Evolutionary conservation across 2,113 vertebrate species (phyloP).

Genomic region (Hydropotes inermis): DNA sequence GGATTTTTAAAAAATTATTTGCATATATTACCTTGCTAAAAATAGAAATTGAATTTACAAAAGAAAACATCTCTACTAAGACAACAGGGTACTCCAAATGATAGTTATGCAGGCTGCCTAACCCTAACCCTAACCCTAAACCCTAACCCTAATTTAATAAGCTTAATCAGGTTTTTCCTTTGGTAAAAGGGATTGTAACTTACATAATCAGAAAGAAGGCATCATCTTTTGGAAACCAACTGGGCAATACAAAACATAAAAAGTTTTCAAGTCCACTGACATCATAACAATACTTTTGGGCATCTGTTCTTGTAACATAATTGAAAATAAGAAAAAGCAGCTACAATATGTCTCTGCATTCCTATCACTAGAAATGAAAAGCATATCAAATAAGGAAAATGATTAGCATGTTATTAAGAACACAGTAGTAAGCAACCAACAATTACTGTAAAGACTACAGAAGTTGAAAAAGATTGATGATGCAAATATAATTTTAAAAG

Average conservation of each 20-base stretch:
- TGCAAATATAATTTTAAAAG: slow-evolving; percentile 7
- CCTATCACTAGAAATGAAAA: not conserved
- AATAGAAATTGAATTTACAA: not conserved
- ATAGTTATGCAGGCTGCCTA: not conserved
- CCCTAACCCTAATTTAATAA: not conserved
- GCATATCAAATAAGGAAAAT: not conserved
- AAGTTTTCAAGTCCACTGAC: not conserved
- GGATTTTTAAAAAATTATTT: not conserved
- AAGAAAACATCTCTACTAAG: not conserved
- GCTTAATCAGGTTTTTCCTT: not conserved
- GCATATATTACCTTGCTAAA: not conserved
- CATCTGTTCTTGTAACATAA: not conserved
- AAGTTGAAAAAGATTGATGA: slow-evolving; percentile 15
- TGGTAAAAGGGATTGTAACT: not conserved
- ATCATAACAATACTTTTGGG: not conserved
- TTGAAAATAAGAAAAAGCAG: not conserved
- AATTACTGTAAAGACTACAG: not conserved
- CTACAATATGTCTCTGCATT: not conserved
- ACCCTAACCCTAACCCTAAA: too few relatives aligned
- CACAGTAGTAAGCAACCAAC: not conserved
- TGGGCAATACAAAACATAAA: not conserved
- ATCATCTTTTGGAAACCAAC: not conserved
- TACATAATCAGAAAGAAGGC: not conserved
- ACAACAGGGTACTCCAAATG: not conserved
- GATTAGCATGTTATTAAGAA: not conserved